Conservation (phyloP, 2,888 invertebrate species). For the Agonum fuliginosum region DNA sequence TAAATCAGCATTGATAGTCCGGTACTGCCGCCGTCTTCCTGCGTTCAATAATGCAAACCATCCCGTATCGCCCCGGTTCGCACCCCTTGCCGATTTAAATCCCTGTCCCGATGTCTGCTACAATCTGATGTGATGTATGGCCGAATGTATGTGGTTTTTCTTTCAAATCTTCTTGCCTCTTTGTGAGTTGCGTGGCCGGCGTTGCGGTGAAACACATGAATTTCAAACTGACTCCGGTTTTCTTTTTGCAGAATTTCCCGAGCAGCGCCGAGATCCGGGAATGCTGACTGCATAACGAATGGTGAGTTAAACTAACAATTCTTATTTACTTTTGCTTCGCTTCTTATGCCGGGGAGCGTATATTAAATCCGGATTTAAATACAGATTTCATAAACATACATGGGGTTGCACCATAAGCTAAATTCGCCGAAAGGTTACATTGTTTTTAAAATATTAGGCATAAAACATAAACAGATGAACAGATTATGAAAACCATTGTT, state of each 20-base stretch:
- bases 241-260: constrained; percentile 33
- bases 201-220: constrained; percentile 47
- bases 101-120: constrained; percentile 52
- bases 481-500: too few species aligned
- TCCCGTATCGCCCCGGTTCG: constrained; percentile 6
- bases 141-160: constrained; percentile 46
- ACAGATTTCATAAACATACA: constrained; percentile 21
- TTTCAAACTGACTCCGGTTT: constrained; percentile 38
- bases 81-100: constrained; percentile 56
- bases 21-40: constrained; percentile 31
- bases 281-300: constrained; percentile 30
- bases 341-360: background rate
- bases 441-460: too few species aligned
- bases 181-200: background rate
- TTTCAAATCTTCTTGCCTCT: constrained; percentile 40
- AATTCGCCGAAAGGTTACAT: too few species aligned
- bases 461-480: too few species aligned
- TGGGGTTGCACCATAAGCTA: too few species aligned
- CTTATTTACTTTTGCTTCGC: constrained; percentile 23
- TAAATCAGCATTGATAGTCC: too few species aligned
- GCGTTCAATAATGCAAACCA: constrained; percentile 58
- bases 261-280: background rate
- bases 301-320: constrained; percentile 40
- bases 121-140: constrained; percentile 57
- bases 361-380: constrained; percentile 25